Conservation (phyloP, 2,888 invertebrate species). For the Drosophila imparisetae region DNA sequence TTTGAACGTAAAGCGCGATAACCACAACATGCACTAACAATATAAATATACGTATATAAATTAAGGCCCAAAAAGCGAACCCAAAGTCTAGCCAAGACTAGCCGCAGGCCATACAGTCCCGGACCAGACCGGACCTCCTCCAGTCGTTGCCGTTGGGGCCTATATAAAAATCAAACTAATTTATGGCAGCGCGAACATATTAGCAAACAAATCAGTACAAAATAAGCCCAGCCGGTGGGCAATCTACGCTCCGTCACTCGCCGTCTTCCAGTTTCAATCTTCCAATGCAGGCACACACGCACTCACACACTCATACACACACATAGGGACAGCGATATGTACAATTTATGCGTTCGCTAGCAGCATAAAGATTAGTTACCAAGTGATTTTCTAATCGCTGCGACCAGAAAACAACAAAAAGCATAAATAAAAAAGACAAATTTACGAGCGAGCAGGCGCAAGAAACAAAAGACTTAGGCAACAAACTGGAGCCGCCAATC, state of each 20-base stretch:
- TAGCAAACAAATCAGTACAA: slow-evolving; percentile 82
- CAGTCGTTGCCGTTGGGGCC: slow-evolving; percentile 38
- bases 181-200: slow-evolving; percentile 81
- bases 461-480: slow-evolving; percentile 67
- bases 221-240: slow-evolving; percentile 71
- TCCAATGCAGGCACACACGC: slow-evolving; percentile 2
- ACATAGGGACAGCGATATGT: slow-evolving; percentile 31
- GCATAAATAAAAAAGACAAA: slow-evolving; percentile 71
- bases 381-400: slow-evolving; percentile 75
- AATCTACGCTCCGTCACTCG: slow-evolving; percentile 20
- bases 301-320: neutral
- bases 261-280: slow-evolving; percentile 21
- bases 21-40: slow-evolving; percentile 61
- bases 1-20: slow-evolving; percentile 70
- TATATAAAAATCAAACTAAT: slow-evolving; percentile 73
- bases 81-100: slow-evolving; percentile 30
- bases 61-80: slow-evolving; percentile 33
- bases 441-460: slow-evolving; percentile 49
- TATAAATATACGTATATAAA: slow-evolving; percentile 43
- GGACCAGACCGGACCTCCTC: slow-evolving; percentile 36
- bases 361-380: slow-evolving; percentile 79
- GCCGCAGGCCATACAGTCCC: slow-evolving; percentile 41
- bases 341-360: slow-evolving; percentile 75
- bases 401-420: slow-evolving; percentile 68
- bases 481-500: slow-evolving; percentile 58